Percentiles rank a stretch among this genome's conserved stretches.
Evolutionary conservation across 1,140 invertebrate genomes (phyloP).

Genomic region (Zaprionus ornatus): DNA sequence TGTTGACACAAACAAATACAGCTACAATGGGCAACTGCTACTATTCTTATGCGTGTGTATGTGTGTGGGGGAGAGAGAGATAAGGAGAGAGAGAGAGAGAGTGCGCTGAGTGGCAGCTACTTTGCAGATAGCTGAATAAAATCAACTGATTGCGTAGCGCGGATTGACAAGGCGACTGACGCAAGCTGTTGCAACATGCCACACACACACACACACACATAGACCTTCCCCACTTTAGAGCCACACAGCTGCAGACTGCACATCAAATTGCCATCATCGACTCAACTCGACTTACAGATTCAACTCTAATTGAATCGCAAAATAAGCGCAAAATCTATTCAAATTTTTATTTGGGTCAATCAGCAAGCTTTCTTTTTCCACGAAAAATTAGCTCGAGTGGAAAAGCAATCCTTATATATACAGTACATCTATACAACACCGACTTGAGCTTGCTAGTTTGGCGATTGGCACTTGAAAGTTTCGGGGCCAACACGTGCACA

Average conservation of each 20-base stretch:
- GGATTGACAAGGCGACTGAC: slow-evolving; percentile 60
- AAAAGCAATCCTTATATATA: background rate
- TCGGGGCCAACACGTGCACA: slow-evolving; percentile 22
- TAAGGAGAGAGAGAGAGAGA: background rate
- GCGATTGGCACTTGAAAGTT: slow-evolving; percentile 23
- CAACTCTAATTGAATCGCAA: background rate
- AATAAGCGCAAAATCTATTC: slow-evolving; percentile 1
- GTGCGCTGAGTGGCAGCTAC: slow-evolving; percentile 66
- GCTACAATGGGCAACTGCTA: slow-evolving; percentile 41
- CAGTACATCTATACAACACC: background rate
- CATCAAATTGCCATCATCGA: slow-evolving; percentile 69
- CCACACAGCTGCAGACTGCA: slow-evolving; percentile 51
- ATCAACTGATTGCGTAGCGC: slow-evolving; percentile 72
- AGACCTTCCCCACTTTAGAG: background rate
- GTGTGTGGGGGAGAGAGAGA: background rate
- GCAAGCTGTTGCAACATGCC: slow-evolving; percentile 43
- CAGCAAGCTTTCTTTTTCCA: background rate
- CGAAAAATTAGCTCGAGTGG: background rate
- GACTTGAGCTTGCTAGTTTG: slow-evolving; percentile 8
- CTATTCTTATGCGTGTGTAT: background rate
- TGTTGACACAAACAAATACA: slow-evolving; percentile 56
- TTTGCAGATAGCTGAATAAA: slow-evolving; percentile 72
- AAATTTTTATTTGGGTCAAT: slow-evolving; percentile 11
- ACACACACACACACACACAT: slow-evolving; percentile 10
- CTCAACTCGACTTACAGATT: background rate